Percentiles rank a stretch among this genome's conserved stretches.
Evolutionary conservation across 2,797 vertebrate species (phyloP).

Genomic region (Epinephelus awoara): DNA sequence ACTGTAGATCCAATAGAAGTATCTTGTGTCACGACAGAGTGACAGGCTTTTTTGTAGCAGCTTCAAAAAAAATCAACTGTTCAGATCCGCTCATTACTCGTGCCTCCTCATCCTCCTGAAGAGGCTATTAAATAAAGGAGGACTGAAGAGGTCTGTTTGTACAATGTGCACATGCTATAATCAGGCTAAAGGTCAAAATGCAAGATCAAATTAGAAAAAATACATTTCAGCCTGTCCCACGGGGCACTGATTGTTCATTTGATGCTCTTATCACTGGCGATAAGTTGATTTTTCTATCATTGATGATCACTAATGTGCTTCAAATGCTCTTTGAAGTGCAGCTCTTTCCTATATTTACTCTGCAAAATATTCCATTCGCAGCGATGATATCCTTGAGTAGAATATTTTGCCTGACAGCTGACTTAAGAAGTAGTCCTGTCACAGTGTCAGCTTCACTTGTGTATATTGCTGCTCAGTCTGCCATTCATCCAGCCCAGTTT

Average conservation of each 20-base stretch:
- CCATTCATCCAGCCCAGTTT: too few relatives aligned
- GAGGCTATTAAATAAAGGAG: conserved; percentile 35
- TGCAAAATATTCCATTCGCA: background rate
- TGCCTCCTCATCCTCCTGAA: conserved; percentile 17
- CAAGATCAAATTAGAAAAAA: conserved; percentile 4
- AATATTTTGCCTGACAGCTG: background rate
- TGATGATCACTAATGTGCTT: conserved; percentile 9
- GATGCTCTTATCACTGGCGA: background rate
- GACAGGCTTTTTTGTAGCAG: background rate
- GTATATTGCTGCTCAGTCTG: too few relatives aligned
- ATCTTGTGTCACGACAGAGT: background rate
- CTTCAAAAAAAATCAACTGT: background rate
- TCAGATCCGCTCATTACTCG: background rate
- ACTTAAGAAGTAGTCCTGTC: background rate
- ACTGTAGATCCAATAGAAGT: background rate
- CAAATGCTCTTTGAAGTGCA: conserved; percentile 1
- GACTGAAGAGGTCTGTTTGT: conserved; percentile 29
- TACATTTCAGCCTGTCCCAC: background rate
- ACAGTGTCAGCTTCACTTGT: background rate
- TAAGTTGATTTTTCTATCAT: conserved; percentile 29
- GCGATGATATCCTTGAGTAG: background rate
- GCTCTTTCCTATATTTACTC: background rate
- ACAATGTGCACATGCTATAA: conserved; percentile 20
- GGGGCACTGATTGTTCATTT: background rate
- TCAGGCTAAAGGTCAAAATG: conserved; percentile 45